These are phyloP conservation scores for Mirza zaza DNA, from an alignment of 2,113 vertebrate genomes.

Conservation along the genomic window DNA sequence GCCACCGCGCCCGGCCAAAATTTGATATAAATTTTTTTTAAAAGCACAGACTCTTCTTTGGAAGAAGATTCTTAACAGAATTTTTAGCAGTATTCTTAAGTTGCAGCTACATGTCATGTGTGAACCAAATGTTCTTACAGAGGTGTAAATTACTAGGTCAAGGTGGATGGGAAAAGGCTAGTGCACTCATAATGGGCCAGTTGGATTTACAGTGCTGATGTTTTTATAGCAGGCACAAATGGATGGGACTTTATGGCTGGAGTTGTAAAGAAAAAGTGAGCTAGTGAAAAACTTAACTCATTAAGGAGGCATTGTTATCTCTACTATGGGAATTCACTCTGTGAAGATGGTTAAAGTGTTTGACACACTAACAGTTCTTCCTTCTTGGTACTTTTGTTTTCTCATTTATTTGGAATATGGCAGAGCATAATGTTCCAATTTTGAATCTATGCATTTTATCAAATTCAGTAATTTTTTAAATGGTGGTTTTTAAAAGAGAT, in stretches of 20 bases:
- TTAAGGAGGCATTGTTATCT: conserved; percentile 26
- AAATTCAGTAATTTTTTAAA: neutral
- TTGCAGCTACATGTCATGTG: neutral
- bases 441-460: conserved; percentile 4
- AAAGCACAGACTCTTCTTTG: neutral
- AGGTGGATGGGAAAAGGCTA: neutral
- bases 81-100: neutral
- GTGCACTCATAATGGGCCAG: neutral
- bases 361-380: neutral
- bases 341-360: conserved; percentile 20
- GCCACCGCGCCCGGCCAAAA: neutral
- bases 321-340: neutral
- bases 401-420: conserved; percentile 47
- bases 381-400: conserved; percentile 35
- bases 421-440: neutral
- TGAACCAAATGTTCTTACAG: neutral
- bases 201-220: neutral
- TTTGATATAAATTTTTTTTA: neutral
- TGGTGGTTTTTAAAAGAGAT: neutral
- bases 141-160: neutral
- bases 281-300: neutral
- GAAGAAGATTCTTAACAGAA: neutral
- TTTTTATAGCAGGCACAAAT: conserved; percentile 12
- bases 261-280: conserved; percentile 6
- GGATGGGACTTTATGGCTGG: neutral